phyloP scores from a whole-genome alignment of 1,140 invertebrate genomes.

The Solen grandis region DNA sequence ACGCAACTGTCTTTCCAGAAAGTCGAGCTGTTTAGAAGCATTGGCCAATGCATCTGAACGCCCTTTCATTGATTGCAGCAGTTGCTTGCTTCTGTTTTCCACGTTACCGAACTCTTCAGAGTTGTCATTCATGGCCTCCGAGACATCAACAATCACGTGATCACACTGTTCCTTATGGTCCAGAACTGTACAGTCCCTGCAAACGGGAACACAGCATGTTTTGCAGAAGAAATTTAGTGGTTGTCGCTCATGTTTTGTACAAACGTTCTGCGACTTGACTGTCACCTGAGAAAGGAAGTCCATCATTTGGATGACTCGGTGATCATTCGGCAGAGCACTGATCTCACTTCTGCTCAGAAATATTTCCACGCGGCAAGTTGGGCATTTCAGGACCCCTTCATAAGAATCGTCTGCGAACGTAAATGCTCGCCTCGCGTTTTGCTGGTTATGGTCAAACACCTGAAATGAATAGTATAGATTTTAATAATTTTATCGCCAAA shows the following conservation, averaged over 20 bases:
- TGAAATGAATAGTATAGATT: constrained; percentile 7
- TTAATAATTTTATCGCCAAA: too few species aligned
- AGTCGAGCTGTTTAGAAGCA: constrained; percentile 75
- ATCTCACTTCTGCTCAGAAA: constrained; percentile 69
- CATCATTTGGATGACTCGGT: constrained; percentile 77
- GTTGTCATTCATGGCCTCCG: constrained; percentile 69
- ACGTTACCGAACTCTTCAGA: constrained; percentile 70
- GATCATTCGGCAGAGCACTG: constrained; percentile 73
- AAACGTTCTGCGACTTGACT: constrained; percentile 71
- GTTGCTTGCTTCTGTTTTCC: constrained; percentile 69
- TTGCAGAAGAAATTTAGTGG: constrained; percentile 78
- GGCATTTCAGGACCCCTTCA: constrained; percentile 75
- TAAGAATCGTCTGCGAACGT: constrained; percentile 67
- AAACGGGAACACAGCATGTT: constrained; percentile 73
- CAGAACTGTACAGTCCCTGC: constrained; percentile 77
- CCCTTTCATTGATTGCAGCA: constrained; percentile 70
- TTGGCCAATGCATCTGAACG: constrained; percentile 71
- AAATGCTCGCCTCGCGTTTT: constrained; percentile 53
- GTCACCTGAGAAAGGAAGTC: constrained; percentile 73
- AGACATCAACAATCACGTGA: constrained; percentile 73
- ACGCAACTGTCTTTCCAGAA: constrained; percentile 71
- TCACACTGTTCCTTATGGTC: constrained; percentile 77
- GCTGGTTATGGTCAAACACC: constrained; percentile 73
- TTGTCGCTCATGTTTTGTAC: constrained; percentile 75
- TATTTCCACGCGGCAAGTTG: constrained; percentile 76